Evolutionary conservation across 53 echinoderm and acorn worm genomes (phyloP).

Genomic region (Temnopleurus reevesii): DNA sequence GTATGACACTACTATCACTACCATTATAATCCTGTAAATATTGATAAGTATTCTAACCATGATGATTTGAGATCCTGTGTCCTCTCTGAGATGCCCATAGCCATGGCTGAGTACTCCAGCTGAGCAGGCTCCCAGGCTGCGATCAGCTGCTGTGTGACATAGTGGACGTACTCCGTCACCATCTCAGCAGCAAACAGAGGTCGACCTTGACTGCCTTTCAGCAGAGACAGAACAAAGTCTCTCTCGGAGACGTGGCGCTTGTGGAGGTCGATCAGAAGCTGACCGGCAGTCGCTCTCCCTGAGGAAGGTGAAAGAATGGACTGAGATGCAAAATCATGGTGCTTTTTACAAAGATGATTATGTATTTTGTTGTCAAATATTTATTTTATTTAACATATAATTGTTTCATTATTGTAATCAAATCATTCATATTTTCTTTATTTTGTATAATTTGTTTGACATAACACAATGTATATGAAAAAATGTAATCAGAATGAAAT

Average conservation of each 20-base stretch:
- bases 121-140: conserved; percentile 70
- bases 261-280: conserved; percentile 89
- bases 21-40: too few species aligned
- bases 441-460: too few species aligned
- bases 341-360: too few species aligned
- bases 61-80: conserved; percentile 82
- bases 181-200: conserved; percentile 92
- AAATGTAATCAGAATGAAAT: too few species aligned
- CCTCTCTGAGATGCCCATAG: conserved; percentile 86
- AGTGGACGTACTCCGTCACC: conserved; percentile 89
- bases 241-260: conserved; percentile 78
- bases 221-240: conserved; percentile 81
- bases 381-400: too few species aligned
- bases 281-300: conserved; percentile 83
- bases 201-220: conserved; percentile 77
- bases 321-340: too few species aligned
- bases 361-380: too few species aligned
- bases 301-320: background rate
- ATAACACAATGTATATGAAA: too few species aligned
- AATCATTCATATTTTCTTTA: too few species aligned
- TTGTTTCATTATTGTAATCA: too few species aligned
- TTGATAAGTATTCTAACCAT: conserved; percentile 65
- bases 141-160: conserved; percentile 78
- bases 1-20: too few species aligned
- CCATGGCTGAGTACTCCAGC: conserved; percentile 91